phyloP scores from a whole-genome alignment of 2,113 vertebrate species.

The Pseudopipra pipra region DNA sequence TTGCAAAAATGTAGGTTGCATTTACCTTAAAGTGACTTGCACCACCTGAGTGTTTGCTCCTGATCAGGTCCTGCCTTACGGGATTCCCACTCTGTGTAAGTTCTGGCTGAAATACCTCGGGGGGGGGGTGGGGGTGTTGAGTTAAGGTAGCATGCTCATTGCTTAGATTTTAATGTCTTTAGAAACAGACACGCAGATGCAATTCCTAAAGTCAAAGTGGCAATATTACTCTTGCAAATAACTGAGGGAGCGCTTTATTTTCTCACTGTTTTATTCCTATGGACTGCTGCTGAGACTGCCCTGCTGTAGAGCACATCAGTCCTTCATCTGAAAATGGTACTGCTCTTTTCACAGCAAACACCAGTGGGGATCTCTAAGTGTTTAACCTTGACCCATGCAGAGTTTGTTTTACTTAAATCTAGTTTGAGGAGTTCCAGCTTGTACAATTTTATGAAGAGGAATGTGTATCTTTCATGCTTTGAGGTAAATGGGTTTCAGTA shows the following conservation, averaged over 20 bases:
- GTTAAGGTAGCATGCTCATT: neutral
- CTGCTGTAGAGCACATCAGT: neutral
- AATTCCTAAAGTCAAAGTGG: neutral
- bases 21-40: neutral
- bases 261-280: neutral
- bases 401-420: slow-evolving; percentile 28
- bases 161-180: neutral
- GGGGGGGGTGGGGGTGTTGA: neutral
- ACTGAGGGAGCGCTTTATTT: neutral
- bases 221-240: neutral
- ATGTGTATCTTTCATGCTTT: neutral
- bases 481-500: neutral
- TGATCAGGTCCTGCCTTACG: neutral
- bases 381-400: neutral
- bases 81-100: neutral
- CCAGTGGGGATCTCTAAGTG: neutral
- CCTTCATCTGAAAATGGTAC: neutral
- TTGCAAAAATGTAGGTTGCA: neutral
- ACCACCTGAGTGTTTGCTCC: neutral
- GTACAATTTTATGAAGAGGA: neutral
- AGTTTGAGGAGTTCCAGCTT: neutral
- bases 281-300: neutral
- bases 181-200: neutral
- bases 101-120: neutral
- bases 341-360: neutral